Percentiles rank a stretch among this genome's conserved stretches.
Conservation (phyloP, 2,113 vertebrate genomes). For the Brienomyrus longianalis region DNA sequence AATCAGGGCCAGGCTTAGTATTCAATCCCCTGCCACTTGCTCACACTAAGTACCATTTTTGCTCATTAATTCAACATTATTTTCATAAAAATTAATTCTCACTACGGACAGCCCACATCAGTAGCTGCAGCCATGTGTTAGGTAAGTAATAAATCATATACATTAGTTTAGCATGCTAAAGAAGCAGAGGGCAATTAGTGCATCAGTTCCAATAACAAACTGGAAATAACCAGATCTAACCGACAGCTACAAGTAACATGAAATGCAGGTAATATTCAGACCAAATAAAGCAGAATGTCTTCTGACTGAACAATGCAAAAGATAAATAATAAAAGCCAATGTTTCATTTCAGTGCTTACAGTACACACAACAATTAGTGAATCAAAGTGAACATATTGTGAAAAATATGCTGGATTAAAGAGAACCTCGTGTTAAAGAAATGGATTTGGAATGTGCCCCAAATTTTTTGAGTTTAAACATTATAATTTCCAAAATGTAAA, state of each 20-base stretch:
- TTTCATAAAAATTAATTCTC: not conserved
- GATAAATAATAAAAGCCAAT: not conserved
- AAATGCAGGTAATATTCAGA: not conserved
- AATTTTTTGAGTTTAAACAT: not conserved
- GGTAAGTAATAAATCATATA: not conserved
- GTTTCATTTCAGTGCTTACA: not conserved
- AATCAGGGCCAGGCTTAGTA: too few species aligned
- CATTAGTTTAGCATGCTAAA: not conserved
- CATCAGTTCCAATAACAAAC: not conserved
- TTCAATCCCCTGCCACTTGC: not conserved
- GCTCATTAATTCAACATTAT: not conserved
- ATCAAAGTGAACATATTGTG: not conserved
- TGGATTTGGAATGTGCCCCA: not conserved
- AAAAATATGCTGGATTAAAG: not conserved
- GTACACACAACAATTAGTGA: not conserved
- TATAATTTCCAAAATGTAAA: not conserved
- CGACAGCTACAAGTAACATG: not conserved
- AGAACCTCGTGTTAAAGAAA: not conserved
- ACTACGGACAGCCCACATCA: not conserved
- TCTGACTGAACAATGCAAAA: not conserved
- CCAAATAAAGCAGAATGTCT: not conserved
- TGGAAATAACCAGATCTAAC: not conserved
- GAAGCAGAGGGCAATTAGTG: not conserved
- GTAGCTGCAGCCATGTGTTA: not conserved
- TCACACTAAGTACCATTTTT: not conserved